phyloP scores from a whole-genome alignment of 2,888 invertebrate species.

The Andrena marginata region DNA sequence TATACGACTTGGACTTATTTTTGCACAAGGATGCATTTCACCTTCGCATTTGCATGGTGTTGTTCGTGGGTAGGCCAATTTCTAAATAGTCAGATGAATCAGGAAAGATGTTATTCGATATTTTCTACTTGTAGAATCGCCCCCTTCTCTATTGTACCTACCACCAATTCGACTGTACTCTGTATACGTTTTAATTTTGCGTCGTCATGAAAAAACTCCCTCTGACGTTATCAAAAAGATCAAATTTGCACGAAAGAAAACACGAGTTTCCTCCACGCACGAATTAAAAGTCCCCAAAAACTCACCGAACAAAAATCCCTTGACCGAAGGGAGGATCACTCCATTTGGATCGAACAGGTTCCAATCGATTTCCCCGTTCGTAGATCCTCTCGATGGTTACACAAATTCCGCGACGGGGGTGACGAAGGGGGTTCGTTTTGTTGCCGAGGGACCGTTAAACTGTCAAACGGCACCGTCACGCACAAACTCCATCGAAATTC shows the following conservation, averaged over 20 bases:
- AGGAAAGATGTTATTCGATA: too few relatives aligned
- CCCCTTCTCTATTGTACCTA: too few relatives aligned
- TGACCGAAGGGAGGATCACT: constrained; percentile 11
- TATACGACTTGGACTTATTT: too few relatives aligned
- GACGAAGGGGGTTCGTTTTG: constrained; percentile 4
- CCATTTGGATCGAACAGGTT: constrained; percentile 7
- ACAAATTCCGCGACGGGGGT: neutral
- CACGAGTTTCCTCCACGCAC: neutral
- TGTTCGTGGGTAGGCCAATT: too few relatives aligned
- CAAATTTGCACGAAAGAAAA: neutral
- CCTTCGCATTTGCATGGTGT: too few relatives aligned
- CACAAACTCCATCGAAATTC: constrained; percentile 8
- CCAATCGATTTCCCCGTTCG: neutral
- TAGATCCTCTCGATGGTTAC: constrained; percentile 3
- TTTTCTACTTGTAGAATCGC: too few relatives aligned
- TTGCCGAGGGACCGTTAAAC: constrained; percentile 20
- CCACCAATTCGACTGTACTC: too few relatives aligned
- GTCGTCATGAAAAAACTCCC: too few relatives aligned
- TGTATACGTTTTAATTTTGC: too few relatives aligned
- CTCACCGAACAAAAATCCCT: constrained; percentile 48
- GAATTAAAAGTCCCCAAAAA: constrained; percentile 5
- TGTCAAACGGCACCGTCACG: constrained; percentile 55
- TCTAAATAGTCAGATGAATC: too few relatives aligned
- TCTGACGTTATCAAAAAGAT: too few relatives aligned
- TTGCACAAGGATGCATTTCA: too few relatives aligned